Base-by-base conservation (phyloP, 2,888 invertebrate genomes). In the Thecophora atra region DNA sequence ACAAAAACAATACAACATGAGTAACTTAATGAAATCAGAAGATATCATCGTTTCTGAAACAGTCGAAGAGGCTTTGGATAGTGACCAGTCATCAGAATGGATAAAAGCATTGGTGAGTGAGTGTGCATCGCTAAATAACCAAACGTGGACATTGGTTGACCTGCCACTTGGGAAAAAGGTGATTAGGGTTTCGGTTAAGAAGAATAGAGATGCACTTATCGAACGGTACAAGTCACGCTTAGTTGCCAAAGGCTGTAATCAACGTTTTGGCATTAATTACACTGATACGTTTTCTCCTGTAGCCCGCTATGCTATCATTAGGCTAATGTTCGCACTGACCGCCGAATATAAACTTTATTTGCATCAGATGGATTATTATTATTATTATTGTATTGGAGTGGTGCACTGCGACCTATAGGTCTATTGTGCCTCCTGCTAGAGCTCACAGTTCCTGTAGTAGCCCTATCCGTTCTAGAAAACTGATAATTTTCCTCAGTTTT, bases 361-460 rank as follows among this genome's bases (percentile, higher is more conserved):
- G 3, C 76, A 77, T 51, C 76, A 78, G 44, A 73, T 76, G 70
- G 76, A 77, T 52, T n/a, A n/a, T n/a, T n/a, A n/a, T n/a, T n/a
- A n/a, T n/a, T n/a, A n/a, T n/a, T n/a, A n/a, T n/a, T n/a, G n/a
- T n/a, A n/a, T n/a, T n/a, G n/a, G n/a, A n/a, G n/a, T n/a, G n/a
- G n/a, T n/a, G n/a, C n/a, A n/a, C n/a, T n/a, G n/a, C n/a, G n/a
- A n/a, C n/a, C n/a, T n/a, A n/a, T n/a, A n/a, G n/a, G n/a, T n/a
- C n/a, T n/a, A n/a, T n/a, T n/a, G n/a, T n/a, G n/a, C n/a, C n/a
- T n/a, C n/a, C n/a, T n/a, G n/a, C n/a, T n/a, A n/a, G n/a, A n/a
- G n/a, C n/a, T n/a, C n/a, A n/a, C n/a, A n/a, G n/a, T n/a, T n/a
- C n/a, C n/a, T n/a, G n/a, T n/a, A n/a, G n/a, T n/a, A n/a, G n/a